These are phyloP conservation scores for Bimastos eiseni DNA, from an alignment of 2,888 invertebrate species.

Conservation along the genomic window DNA sequence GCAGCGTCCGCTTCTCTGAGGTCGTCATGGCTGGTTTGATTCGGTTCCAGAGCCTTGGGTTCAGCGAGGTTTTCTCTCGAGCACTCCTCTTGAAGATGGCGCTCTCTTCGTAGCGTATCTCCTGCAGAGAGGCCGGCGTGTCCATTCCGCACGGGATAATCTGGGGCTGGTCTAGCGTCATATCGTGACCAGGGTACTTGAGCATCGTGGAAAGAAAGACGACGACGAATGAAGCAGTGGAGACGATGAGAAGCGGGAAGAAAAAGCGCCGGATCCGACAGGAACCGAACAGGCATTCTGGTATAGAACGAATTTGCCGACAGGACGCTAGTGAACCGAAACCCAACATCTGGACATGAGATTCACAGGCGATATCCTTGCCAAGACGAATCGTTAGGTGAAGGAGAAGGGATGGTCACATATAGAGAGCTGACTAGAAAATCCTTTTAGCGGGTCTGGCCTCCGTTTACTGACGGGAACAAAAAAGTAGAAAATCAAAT, in stretches of 20 bases:
- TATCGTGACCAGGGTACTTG: neutral
- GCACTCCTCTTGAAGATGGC: neutral
- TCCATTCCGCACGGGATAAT: neutral
- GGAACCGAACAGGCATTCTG: neutral
- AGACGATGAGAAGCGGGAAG: neutral
- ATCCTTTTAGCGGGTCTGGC: neutral
- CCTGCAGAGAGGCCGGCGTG: neutral
- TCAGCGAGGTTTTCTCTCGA: neutral
- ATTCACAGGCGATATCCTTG: neutral
- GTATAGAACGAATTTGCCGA: neutral
- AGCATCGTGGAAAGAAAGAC: neutral
- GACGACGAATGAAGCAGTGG: neutral
- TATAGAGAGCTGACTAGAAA: neutral
- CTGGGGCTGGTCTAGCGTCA: neutral
- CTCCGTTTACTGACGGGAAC: too few species aligned
- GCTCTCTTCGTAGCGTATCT: neutral
- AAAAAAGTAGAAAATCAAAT: too few species aligned
- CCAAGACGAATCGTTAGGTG: neutral
- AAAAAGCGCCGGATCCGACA: neutral
- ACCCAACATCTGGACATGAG: neutral
- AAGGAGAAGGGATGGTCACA: neutral
- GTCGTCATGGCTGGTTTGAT: conserved; percentile 14
- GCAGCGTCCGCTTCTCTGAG: neutral
- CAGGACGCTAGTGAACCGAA: neutral
- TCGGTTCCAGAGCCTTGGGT: neutral